Base-by-base conservation (phyloP, 2,888 invertebrate genomes). In the Diabrotica balteata region DNA sequence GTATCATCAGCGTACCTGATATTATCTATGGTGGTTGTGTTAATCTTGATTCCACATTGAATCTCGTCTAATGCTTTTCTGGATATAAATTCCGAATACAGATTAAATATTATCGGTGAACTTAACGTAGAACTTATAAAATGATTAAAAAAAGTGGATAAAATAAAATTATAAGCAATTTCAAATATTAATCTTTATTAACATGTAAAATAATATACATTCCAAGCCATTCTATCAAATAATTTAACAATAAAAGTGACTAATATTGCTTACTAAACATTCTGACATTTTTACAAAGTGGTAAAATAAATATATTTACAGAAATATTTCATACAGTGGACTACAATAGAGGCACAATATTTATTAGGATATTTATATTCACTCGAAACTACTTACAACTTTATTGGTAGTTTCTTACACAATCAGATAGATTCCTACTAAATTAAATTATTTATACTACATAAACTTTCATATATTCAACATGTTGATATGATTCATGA, bases 221-320 rank as follows among this genome's bases (percentile, higher is more conserved):
- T 65, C 63, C 66, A 79, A 77, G 77, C 77, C 8, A 68, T 72
- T 64, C 71, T 75, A 73, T 73, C 75, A 71, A 76, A 69, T 68
- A 67, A 72, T 63, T 73, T 72, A 77, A 78, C 76, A 76, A 78
- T 73, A 66, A 66, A 62, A 55, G 52, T 65, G 50, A 62, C 68
- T 63, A 66, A 78, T 80, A 80, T 79, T 80, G 80, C 79, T 80
- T 76, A 74, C 75, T 73, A 77, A 78, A 76, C 50, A 70, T 67
- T 72, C 66, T 70, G 71, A 68, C 68, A 71, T 70, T 65, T 70
- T 66, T 72, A 70, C 63, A 72, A 63, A 69, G 65, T 69, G 67
- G 51, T 68, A 67, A 70, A 60, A 67, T 67, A 63, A 68, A 72
- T 65, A 63, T 72, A 73, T 73, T 65, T 73, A 73, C 73, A 73